Evolutionary conservation across 2,888 invertebrate species (phyloP).

Genomic region (Meghimatium bilineatum): DNA sequence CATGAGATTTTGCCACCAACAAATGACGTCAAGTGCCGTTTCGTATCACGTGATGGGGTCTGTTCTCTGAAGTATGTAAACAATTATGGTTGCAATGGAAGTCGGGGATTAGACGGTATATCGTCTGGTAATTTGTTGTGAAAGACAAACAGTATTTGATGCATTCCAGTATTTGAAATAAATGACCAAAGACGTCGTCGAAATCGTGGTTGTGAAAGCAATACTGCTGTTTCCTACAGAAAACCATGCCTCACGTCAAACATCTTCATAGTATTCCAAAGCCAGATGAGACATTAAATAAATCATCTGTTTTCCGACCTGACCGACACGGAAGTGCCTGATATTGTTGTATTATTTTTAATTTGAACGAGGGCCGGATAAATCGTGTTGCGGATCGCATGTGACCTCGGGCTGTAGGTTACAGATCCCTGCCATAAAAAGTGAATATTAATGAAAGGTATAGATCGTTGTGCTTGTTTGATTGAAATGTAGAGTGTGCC

Average conservation of each 20-base stretch:
- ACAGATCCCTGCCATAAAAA: too few relatives aligned
- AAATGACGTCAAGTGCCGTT: slow-evolving; percentile 71
- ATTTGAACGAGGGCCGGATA: not conserved
- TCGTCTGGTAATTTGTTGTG: slow-evolving; percentile 31
- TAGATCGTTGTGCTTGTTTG: too few relatives aligned
- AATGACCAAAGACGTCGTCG: not conserved
- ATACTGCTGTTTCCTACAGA: not conserved
- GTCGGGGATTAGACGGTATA: not conserved
- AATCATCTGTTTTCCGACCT: too few relatives aligned
- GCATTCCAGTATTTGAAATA: not conserved
- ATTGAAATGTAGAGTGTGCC: too few relatives aligned
- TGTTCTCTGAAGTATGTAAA: slow-evolving; percentile 55
- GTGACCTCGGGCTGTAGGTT: too few relatives aligned
- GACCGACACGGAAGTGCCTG: not conserved
- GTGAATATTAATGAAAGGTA: too few relatives aligned
- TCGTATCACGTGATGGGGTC: slow-evolving; percentile 55
- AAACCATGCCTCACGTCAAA: not conserved
- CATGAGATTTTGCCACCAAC: slow-evolving; percentile 77
- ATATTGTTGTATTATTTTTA: not conserved
- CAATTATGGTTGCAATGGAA: slow-evolving; percentile 38
- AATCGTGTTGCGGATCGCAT: too few relatives aligned
- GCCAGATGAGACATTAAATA: too few relatives aligned
- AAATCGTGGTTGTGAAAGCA: not conserved
- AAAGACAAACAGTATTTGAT: not conserved
- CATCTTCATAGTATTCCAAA: not conserved